phyloP scores from a whole-genome alignment of 2,113 vertebrate species.

The Mus musculus region GRCm39 chr15:86977001-86977500 shows the following conservation, averaged over 20 bases:
- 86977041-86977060: background rate
- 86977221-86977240: rapidly evolving
- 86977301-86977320: background rate
- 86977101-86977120: background rate
- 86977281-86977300: background rate
- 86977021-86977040: background rate
- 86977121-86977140: background rate
- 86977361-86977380: rapidly evolving
- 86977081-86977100: background rate
- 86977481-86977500: rapidly evolving
- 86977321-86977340: rapidly evolving
- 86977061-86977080: background rate
- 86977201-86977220: rapidly evolving
- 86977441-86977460: too few relatives aligned
- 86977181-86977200: too few relatives aligned
- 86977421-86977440: rapidly evolving
- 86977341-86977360: background rate
- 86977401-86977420: background rate
- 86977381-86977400: background rate
- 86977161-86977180: rapidly evolving
- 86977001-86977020: background rate
- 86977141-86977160: background rate
- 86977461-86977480: too few relatives aligned
- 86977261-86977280: background rate
- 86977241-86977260: too few relatives aligned